Evolutionary conservation across 2,113 vertebrate species (phyloP).

Genomic region (Thunnus thynnus): DNA sequence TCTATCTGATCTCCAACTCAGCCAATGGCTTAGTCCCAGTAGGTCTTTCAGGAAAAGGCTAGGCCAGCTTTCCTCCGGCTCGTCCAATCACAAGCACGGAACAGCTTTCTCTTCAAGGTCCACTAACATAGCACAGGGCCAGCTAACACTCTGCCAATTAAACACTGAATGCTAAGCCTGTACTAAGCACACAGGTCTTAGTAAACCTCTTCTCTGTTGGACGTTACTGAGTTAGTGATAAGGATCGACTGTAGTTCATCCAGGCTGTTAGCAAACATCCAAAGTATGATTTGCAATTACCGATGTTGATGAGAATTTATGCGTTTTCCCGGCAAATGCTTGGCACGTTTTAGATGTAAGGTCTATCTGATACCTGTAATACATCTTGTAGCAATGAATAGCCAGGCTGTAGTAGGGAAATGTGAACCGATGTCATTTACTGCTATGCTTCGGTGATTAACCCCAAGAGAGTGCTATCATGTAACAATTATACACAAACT

Average conservation of each 20-base stretch:
- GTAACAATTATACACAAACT: slow-evolving; percentile 40
- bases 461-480: slow-evolving; percentile 48
- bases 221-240: slow-evolving; percentile 49
- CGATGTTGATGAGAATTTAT: slow-evolving; percentile 39
- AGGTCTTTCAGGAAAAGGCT: slow-evolving; percentile 65
- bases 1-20: slow-evolving; percentile 63
- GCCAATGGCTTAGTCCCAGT: slow-evolving; percentile 56
- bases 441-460: slow-evolving; percentile 45
- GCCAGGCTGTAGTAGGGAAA: slow-evolving; percentile 26
- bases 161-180: slow-evolving; percentile 64
- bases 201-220: slow-evolving; percentile 36
- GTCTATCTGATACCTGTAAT: slow-evolving; percentile 33
- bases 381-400: slow-evolving; percentile 37
- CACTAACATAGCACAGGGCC: slow-evolving; percentile 68
- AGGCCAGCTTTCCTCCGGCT: slow-evolving; percentile 45
- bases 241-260: slow-evolving; percentile 12
- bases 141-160: slow-evolving; percentile 66
- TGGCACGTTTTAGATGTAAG: slow-evolving; percentile 34
- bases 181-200: slow-evolving; percentile 6
- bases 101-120: slow-evolving; percentile 69
- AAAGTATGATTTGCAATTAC: slow-evolving; percentile 37
- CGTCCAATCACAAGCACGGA: slow-evolving; percentile 57
- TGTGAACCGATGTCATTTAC: slow-evolving; percentile 51
- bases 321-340: slow-evolving; percentile 29
- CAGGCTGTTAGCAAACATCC: slow-evolving; percentile 40